Evolutionary conservation across 2,888 invertebrate species (phyloP), one percentile per base, ranked within the genome.

Genomic region (Portevinia maculata): DNA sequence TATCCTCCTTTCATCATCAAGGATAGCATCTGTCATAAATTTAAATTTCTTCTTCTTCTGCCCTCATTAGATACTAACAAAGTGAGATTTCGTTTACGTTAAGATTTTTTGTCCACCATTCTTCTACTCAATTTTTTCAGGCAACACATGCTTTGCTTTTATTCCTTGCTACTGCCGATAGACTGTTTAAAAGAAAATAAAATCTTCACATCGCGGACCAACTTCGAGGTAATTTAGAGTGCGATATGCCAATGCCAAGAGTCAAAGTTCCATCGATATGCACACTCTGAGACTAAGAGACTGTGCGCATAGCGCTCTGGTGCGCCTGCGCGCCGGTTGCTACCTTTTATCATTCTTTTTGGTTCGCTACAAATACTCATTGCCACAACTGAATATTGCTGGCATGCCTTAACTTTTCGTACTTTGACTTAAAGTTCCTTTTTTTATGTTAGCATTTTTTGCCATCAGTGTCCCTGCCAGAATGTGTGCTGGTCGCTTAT

Each of bases 201-300:
- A 67, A 65, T 46, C 39, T 28, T 59, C 65, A 30, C 57, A 57
- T 52, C 32, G 17, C 70, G 5, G 39, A 67, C 39, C 44, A 69
- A 69, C 21, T 41, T 55, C 39, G 69, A 64, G 71, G 76, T 76
- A 83, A 76, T 76, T 83, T 71, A 71, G 52, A 78, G 78, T 71
- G 73, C 78, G 67, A 83, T 83, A 83, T 78, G 78, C 78, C 83
- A 83, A 83, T 83, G 83, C 78, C 78, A 83, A 83, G 67, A 83
- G 71, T 83, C 78, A 83, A 78, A 76, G 83, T 83, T 78, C 59
- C 75, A 81, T 76, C 75, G 81, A 81, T 81, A 81, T 75, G 75
- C 65, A 30, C 70, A 60, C 46, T 32, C 55, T 53, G 28, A 57
- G 71, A 59, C 71, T 65, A 15, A 69, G 28, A 60, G 60, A 62